Base-by-base conservation (phyloP, 1,140 invertebrate species). In the Sycophila sp. region DNA sequence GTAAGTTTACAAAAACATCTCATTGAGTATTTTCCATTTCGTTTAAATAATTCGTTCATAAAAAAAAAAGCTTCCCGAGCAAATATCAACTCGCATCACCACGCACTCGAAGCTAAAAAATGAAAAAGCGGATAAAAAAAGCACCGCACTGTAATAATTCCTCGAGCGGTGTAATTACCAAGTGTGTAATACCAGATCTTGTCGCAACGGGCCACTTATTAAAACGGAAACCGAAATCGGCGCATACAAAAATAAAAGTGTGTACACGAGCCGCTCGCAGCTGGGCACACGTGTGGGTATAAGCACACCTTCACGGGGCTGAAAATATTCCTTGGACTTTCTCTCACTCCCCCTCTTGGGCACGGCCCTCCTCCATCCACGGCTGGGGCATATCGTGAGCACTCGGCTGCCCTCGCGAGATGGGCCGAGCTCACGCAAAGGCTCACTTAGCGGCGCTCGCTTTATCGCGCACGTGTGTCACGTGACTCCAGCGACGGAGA, bases 391-490 rank as follows among this genome's bases (percentile, higher is more conserved):
- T 28, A 4, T 1, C 19, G n/a, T 24, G 13, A 51, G 2, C 26
- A 32, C n/a, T n/a, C 1, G 30, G 1, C 26, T 2, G 19, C 17
- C 3, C 2, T 5, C 4, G 17, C 68, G 45, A 70, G 34, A 70
- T 64, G 51, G 60, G 1, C 60, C 1, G n/a, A 0, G 32, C 51
- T 0, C 69, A 70, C 69, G 69, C 69, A 51, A 70, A 58, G 8
- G 30, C 19, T 17, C 36, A 64, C 15, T 70, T 70, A 70, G 69
- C 59, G 59, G 26, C 56, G 67, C 26, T 19, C 17, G 30, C 38
- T 60, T 59, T 69, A 62, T 69, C 66, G 56, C 24, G 36, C 15
- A 17, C 5, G 3, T 2, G 22, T 15, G 2, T 67, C 53, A 68
- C 40, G 56, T 51, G 30, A 69, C 42, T 19, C 2, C 8, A 53